A percentile compares a stretch with the other conserved stretches of the same genome.
Evolutionary conservation across 1,140 invertebrate genomes (phyloP).

Genomic region (Lepidurus arcticus): DNA sequence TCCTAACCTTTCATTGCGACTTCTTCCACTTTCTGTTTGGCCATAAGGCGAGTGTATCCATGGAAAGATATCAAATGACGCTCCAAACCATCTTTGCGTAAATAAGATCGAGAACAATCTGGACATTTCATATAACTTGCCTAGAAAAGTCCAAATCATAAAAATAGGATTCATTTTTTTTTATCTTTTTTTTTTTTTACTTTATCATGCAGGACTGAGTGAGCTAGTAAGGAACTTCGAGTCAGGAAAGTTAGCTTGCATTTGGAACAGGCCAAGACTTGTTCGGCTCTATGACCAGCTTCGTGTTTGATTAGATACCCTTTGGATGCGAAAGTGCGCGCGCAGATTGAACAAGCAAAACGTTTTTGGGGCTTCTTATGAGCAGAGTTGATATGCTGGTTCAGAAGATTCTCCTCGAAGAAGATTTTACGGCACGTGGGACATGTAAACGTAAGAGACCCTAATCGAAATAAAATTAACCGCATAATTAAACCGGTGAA

Average conservation of each 20-base stretch:
- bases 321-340: conserved; percentile 4
- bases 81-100: not conserved
- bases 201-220: not conserved
- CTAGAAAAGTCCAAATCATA: not conserved
- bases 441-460: not conserved
- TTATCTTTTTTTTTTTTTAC: not conserved
- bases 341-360: conserved; percentile 9
- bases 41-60: conserved; percentile 3
- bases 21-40: not conserved
- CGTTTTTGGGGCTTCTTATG: conserved; percentile 8
- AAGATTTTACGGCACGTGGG: not conserved
- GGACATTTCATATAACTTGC: not conserved
- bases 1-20: not conserved
- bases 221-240: not conserved
- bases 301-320: not conserved
- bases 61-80: not conserved
- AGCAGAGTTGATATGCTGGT: not conserved
- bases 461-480: not conserved
- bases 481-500: too few relatives aligned
- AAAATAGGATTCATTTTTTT: not conserved
- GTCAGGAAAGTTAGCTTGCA: not conserved
- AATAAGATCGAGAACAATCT: not conserved
- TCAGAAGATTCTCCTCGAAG: not conserved
- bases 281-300: not conserved
- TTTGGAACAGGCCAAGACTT: not conserved